Base-by-base conservation (phyloP, 1,140 invertebrate genomes). In the Latrodectus geometricus region DNA sequence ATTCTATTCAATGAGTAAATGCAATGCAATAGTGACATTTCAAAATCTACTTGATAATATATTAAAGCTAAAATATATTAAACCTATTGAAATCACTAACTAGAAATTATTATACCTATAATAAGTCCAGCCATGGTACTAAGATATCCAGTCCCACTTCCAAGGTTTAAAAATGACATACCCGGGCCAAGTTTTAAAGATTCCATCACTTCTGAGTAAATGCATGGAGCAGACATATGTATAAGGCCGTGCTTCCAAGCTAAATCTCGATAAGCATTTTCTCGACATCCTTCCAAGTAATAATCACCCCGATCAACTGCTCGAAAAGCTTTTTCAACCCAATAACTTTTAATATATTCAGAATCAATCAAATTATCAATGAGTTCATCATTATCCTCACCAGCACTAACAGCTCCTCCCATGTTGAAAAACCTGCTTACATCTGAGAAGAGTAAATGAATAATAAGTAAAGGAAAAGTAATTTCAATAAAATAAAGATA, bases 201-300 rank as follows among this genome's bases (percentile, higher is more conserved):
- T 91, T 97, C 96, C 94, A 98, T 94, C 20, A 97, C 96, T 91
- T 96, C 94, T 85, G 95, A 94, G 90, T 98, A 98, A 88, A 97
- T 96, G 91, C 96, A 97, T 8, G 96, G 96, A 7, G 96, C 96
- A 12, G 96, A 98, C 83, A 98, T 90, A 91, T 98, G 96, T 80
- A 97, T 87, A 85, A 91, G 93, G 1, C 95, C 95, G 91, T 94
- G 92, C 90, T 95, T 95, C 96, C 96, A 98, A n/a, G 97, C 96
- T 69, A 94, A 90, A 90, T 97, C 96, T 35, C 89, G 66, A 89
- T 98, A 98, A 7, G 96, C 96, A 89, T 92, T 93, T 35, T 94
- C 92, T 89, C 93, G 91, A 84, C 93, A 91, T 35, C 94, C 93
- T 0, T 94, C 93, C 1, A 95, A 92, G 91, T 96, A 95, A 91